phyloP scores from a whole-genome alignment of 2,888 invertebrate species.

The Alitta virens region DNA sequence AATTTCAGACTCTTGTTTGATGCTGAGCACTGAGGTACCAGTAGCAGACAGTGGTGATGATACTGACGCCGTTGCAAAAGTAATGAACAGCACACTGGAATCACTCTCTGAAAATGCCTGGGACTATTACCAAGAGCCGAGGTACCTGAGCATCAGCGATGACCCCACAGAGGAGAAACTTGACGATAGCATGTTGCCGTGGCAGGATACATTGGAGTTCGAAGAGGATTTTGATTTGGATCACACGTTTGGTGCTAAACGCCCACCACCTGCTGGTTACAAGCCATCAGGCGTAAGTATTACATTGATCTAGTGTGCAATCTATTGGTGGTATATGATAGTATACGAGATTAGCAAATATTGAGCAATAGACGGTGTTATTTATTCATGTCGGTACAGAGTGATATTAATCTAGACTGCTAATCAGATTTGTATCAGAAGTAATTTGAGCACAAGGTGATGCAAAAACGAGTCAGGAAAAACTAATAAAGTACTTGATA shows the following conservation, averaged over 20 bases:
- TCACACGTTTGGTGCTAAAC: slow-evolving; percentile 4
- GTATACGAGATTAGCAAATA: too few relatives aligned
- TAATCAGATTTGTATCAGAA: too few relatives aligned
- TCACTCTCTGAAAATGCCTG: slow-evolving; percentile 74
- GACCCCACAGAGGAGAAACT: slow-evolving; percentile 80
- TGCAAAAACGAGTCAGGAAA: too few relatives aligned
- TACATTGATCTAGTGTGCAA: too few relatives aligned
- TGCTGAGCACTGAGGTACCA: neutral
- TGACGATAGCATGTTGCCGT: slow-evolving; percentile 73
- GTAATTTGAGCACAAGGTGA: too few relatives aligned
- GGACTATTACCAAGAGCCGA: slow-evolving; percentile 89
- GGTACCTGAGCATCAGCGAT: slow-evolving; percentile 70
- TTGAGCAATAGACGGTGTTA: too few relatives aligned
- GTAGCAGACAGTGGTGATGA: slow-evolving; percentile 14
- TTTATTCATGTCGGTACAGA: too few relatives aligned
- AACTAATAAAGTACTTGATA: too few relatives aligned
- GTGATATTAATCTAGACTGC: too few relatives aligned
- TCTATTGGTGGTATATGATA: too few relatives aligned
- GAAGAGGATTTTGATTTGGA: slow-evolving; percentile 19
- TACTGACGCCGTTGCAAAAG: slow-evolving; percentile 9
- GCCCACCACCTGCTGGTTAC: too few relatives aligned
- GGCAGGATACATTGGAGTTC: slow-evolving; percentile 52
- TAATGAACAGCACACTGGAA: slow-evolving; percentile 15
- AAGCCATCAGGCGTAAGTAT: too few relatives aligned
- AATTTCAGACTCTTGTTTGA: neutral